Evolutionary conservation across 2,797 vertebrate species (phyloP).

Genomic region (Picus viridis): DNA sequence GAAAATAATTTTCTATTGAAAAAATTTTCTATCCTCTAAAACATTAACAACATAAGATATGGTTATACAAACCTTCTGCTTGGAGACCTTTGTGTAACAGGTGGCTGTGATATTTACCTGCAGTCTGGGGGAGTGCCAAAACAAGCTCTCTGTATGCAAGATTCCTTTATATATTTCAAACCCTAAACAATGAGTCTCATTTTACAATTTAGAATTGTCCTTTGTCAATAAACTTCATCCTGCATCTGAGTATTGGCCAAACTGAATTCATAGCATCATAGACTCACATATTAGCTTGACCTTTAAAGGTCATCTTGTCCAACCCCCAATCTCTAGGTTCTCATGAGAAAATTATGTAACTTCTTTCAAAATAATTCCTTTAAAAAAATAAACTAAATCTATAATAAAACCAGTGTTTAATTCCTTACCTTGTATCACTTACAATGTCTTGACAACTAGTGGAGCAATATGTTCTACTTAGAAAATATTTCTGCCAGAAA

Average conservation of each 20-base stretch:
- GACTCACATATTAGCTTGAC: not conserved
- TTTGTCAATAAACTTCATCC: not conserved
- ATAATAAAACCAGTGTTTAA: not conserved
- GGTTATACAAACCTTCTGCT: accelerated
- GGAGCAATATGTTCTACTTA: not conserved
- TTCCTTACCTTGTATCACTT: not conserved
- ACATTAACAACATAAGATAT: not conserved
- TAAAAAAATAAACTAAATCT: not conserved
- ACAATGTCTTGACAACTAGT: not conserved
- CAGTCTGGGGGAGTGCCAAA: not conserved
- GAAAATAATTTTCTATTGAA: too few species aligned
- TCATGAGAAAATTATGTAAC: not conserved
- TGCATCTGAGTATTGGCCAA: not conserved
- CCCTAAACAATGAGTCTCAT: not conserved
- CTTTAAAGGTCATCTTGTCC: not conserved
- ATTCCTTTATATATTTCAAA: not conserved
- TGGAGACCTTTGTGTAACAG: not conserved
- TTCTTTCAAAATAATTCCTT: not conserved
- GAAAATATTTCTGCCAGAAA: not conserved
- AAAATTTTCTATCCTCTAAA: not conserved
- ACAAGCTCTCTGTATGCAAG: not conserved
- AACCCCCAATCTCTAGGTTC: not conserved
- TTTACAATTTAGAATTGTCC: not conserved
- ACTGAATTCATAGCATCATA: not conserved
- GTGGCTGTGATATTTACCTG: not conserved